Base-by-base conservation (phyloP, 2,797 vertebrate species). In the Microchirus variegatus region DNA sequence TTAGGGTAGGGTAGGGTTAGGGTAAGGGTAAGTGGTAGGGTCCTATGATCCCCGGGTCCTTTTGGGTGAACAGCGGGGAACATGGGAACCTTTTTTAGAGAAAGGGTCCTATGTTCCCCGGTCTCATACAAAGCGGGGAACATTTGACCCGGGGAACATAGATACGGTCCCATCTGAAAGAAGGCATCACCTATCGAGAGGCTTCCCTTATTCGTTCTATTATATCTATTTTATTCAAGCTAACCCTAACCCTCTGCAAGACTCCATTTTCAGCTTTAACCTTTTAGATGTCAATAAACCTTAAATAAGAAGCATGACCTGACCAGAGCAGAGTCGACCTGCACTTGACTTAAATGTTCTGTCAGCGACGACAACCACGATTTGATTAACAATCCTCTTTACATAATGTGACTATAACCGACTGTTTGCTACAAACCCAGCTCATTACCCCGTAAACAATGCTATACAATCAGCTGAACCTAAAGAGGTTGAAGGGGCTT, bases 201-300 rank as follows among this genome's bases (percentile, higher is more conserved):
- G 2, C 40, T 57, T 56, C 8, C 10, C 59, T 44, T 38, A 8
- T 15, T 22, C 38, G 18, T 15, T 12, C 57, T 22, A 22, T 22
- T n/a, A n/a, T n/a, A n/a, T n/a, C n/a, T n/a, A n/a, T n/a, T n/a
- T n/a, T n/a, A n/a, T n/a, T n/a, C 22, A 22, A 8, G 35, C 22
- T 44, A 44, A n/a, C 31, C 18, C 53, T 1, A 14, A 22, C 49
- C 35, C 13, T 61, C 55, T 38, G 31, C 43, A 1, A 15, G 60
- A 52, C 45, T 78, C 68, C 48, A 52, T 59, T 53, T 72, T 67
- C 55, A 43, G 18, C 1, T 2, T 50, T 63, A 59, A 80, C 73
- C 66, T 78, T 80, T 82, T 4, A 64, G 68, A 59, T 41, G 68
- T 73, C 60, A 19, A 73, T 84, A 75, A 59, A 67, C 26, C 68